Base-by-base conservation (phyloP, 2,797 vertebrate genomes). In the Poliocrania exsul region DNA sequence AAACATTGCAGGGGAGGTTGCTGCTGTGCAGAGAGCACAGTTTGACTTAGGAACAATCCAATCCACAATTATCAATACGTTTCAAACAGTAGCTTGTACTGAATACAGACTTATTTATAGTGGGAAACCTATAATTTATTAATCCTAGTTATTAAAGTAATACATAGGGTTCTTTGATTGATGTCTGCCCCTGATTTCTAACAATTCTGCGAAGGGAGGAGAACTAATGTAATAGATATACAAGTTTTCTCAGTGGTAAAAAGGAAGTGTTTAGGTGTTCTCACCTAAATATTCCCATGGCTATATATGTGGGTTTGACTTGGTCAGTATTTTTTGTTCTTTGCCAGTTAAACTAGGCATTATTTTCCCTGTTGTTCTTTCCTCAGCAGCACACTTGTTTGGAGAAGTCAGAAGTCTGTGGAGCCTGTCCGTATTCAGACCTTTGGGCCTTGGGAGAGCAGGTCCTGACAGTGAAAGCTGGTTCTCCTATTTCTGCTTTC, bases 121-220 rank as follows among this genome's bases (percentile, higher is more conserved):
- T 16, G 44, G 46, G 56, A 94, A 95, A 93, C 78, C 78, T 93
- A 40, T 92, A 94, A 96, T 96, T 95, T 95, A 85, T 92, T 95
- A 95, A 91, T 94, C 65, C 88, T 85, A 92, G 74, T 50, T 80
- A 85, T 95, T 95, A 95, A 93, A 74, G 84, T 91, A 94, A 78
- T 70, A 71, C 60, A 67, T 89, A 72, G 79, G 60, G 50, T 89
- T 89, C 57, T 81, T 87, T 95, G 90, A 91, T 71, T 92, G 94
- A 93, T 6, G 2, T 44, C 42, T 95, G 35, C 61, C 86, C 88
- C 50, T 83, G 57, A 54, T 89, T 92, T 64, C 38, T 40, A 64
- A 85, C 67, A 92, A 89, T 86, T 91, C 87, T 47, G 74, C 35
- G 37, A 78, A 87, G 16, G 9, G n/a, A 61, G 33, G 66, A 64